phyloP scores from a whole-genome alignment of 2,113 vertebrate genomes.

The Eonycteris spelaea region DNA sequence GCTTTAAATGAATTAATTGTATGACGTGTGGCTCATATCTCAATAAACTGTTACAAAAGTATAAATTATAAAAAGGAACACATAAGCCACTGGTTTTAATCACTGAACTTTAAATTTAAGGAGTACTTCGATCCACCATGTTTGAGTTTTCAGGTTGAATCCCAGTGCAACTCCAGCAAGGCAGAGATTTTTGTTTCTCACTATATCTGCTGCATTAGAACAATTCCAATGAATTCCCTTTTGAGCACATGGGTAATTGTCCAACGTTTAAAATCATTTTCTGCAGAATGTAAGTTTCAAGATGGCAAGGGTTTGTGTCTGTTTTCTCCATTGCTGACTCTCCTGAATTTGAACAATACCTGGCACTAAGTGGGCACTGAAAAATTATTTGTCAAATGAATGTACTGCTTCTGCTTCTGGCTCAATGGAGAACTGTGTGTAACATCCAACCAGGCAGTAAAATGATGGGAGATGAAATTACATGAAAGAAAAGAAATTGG shows the following conservation, averaged over 20 bases:
- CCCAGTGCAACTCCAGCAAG: not conserved
- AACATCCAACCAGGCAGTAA: not conserved
- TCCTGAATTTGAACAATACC: not conserved
- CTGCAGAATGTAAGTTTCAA: not conserved
- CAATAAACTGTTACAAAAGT: not conserved
- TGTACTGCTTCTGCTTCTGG: not conserved
- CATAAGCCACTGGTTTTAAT: not conserved
- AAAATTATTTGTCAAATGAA: conserved; percentile 10
- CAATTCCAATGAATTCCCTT: not conserved
- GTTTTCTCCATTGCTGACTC: not conserved
- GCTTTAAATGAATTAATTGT: not conserved
- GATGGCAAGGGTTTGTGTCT: too few species aligned
- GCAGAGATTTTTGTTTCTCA: not conserved
- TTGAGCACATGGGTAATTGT: not conserved
- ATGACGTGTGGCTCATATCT: not conserved
- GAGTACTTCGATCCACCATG: not conserved
- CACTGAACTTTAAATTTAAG: conserved; percentile 2
- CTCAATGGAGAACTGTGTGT: not conserved
- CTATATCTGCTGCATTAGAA: not conserved
- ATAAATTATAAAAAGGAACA: not conserved
- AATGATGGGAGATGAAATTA: not conserved
- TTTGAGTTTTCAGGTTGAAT: not conserved
- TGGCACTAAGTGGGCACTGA: not conserved
- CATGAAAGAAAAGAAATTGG: not conserved
- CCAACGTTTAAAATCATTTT: not conserved